Evolutionary conservation across 1,140 invertebrate genomes (phyloP), one percentile per base, ranked within the genome.

Genomic region (Drosophila kepulauana): DNA sequence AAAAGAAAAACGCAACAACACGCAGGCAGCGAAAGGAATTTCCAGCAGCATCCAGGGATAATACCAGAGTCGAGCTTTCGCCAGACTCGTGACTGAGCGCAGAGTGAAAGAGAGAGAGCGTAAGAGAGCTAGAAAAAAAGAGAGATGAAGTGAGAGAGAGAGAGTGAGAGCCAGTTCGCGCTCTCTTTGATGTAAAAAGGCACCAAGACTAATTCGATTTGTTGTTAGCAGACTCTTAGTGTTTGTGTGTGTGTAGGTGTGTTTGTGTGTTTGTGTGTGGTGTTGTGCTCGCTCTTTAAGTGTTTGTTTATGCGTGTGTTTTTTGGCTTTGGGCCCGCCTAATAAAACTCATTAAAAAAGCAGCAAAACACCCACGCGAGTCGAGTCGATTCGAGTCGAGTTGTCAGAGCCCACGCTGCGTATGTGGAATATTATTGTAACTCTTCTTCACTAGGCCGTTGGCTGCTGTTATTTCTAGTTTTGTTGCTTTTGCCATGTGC

Each of bases 301-400:
- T 90, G 85, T 89, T 89, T 89, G 81, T 89, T 86, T 89, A 89
- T 89, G 86, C 81, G 78, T 88, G 78, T 70, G 71, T 65, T 56
- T 52, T 57, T 59, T 20, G 67, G 59, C 11, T 62, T 25, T 49
- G 58, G 59, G 43, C 41, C 74, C 67, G 82, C 79, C 75, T 85
- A 89, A 89, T 89, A 89, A 89, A 89, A 89, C 88, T 90, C 75
- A 85, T 89, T 89, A 81, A 79, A 85, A 88, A 90, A 69, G 70
- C 70, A 74, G 75, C 75, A 45, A 16, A 52, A 52, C 75, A 51
- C 75, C 62, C 63, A 70, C 49, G 51, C 72, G 49, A 25, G 0
- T 25, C 58, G 45, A 49, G 11, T 49, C 45, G 13, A 20, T 4
- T 13, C 7, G 28, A 46, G 35, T 33, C 30, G 7, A 33, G 30